phyloP scores from a whole-genome alignment of 1,140 invertebrate species.

The Aculops lycopersici region DNA sequence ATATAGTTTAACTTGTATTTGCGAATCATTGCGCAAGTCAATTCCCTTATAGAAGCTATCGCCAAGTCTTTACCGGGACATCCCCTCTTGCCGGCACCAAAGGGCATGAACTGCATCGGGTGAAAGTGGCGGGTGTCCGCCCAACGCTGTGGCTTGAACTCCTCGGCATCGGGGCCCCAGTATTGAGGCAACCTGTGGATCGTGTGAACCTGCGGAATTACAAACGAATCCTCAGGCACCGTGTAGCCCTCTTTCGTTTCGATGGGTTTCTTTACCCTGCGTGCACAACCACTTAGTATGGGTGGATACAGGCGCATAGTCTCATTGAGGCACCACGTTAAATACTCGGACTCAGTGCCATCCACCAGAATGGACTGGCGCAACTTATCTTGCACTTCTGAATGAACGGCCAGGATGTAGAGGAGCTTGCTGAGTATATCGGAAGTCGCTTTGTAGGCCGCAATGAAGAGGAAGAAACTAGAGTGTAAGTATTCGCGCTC shows the following conservation, averaged over 20 bases:
- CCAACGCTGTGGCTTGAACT: not conserved
- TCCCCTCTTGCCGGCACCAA: not conserved
- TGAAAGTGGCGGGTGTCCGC: not conserved
- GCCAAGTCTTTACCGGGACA: not conserved
- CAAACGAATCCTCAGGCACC: not conserved
- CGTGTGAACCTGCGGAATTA: not conserved
- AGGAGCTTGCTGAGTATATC: not conserved
- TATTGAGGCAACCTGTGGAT: not conserved
- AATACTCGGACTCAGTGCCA: not conserved
- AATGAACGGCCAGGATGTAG: not conserved
- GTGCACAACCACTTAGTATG: not conserved
- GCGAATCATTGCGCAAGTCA: too few relatives aligned
- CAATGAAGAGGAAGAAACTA: too few relatives aligned
- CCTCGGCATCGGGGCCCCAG: not conserved
- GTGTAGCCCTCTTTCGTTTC: not conserved
- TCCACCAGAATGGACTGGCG: not conserved
- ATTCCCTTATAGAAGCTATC: slow-evolving; percentile 13
- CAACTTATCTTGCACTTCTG: not conserved
- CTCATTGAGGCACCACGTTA: not conserved
- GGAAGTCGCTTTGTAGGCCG: too few relatives aligned
- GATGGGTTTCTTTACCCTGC: not conserved
- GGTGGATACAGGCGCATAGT: not conserved
- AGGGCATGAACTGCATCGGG: not conserved
- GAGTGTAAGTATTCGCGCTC: too few relatives aligned
- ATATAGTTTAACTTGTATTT: too few relatives aligned